Base-by-base conservation (phyloP, 2,888 invertebrate species). In the Mycalesis mineus region DNA sequence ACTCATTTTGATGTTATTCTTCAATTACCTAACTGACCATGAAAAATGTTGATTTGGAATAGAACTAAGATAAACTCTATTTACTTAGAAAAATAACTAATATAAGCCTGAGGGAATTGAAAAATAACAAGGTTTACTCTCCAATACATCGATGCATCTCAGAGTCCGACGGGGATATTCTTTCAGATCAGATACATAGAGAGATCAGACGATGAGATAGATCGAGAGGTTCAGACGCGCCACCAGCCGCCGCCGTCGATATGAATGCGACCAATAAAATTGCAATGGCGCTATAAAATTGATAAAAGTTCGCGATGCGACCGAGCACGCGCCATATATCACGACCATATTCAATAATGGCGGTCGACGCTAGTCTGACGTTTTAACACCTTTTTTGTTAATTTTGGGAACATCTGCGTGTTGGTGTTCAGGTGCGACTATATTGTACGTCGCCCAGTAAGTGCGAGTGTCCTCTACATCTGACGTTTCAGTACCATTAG, bases 271-370 rank as follows among this genome's bases (percentile, higher is more conserved):
- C 60, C 62, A 63, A 66, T 62, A 64, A 63, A 65, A 55, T 52
- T 58, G 56, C 62, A 58, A 61, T 58, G 61, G 61, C 40, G 55
- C 64, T 53, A 64, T 65, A 66, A 65, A 64, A 65, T 64, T 63
- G 64, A 64, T 65, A 66, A 63, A 66, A 65, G 60, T 65, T 63
- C 51, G 61, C 62, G 60, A 61, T 64, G 64, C 62, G 57, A 51
- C 55, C 41, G 40, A 52, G 40, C 55, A 49, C 31, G 33, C 29
- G 31, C 14, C 36, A 62, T 62, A 57, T 53, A 60, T 62, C 52
- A 36, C 48, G 39, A 15, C 17, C 29, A 45, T 39, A 44, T 51
- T 40, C 42, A 45, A 45, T 49, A 53, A 57, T 53, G 37, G 52
- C 17, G 39, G 28, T 52, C 28, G 53, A 44, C 44, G 52, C 36